Evolutionary conservation across 2,797 vertebrate genomes (phyloP).

Genomic region (Pampus argenteus): DNA sequence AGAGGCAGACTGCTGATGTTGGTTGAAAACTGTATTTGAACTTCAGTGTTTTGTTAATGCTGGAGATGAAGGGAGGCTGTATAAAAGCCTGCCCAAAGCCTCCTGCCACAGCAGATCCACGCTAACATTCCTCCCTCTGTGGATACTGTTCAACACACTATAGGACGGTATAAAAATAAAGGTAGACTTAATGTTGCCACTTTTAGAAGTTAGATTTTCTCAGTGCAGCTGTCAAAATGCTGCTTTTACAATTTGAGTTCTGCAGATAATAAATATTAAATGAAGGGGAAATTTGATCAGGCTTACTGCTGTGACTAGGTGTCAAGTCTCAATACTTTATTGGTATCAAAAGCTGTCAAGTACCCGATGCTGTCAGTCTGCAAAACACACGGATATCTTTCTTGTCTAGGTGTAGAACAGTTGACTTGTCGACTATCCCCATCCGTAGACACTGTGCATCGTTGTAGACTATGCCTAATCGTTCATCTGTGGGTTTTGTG

Average conservation of each 20-base stretch:
- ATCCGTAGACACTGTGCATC: no score
- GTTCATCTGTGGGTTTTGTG: no score
- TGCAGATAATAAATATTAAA: not conserved
- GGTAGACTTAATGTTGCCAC: not conserved
- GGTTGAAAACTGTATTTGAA: constrained; percentile 31
- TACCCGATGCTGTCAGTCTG: no score
- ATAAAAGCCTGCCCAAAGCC: constrained; percentile 5
- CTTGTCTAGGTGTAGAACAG: no score
- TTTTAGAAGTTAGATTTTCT: not conserved
- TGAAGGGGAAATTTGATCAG: not conserved
- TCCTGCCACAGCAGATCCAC: constrained; percentile 6
- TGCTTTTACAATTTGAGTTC: not conserved
- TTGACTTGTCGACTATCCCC: no score
- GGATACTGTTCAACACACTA: not conserved
- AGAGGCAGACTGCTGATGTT: constrained; percentile 39
- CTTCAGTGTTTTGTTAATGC: constrained; percentile 3
- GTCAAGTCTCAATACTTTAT: no score
- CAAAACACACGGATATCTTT: no score
- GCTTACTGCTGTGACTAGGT: not conserved
- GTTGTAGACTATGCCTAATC: no score
- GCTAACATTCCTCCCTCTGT: not conserved
- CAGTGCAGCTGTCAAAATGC: not conserved
- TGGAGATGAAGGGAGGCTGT: constrained; percentile 16
- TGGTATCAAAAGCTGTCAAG: not conserved
- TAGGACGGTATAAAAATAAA: not conserved